Evolutionary conservation across 2,113 vertebrate genomes (phyloP).

Genomic region (Scopus umbretta): DNA sequence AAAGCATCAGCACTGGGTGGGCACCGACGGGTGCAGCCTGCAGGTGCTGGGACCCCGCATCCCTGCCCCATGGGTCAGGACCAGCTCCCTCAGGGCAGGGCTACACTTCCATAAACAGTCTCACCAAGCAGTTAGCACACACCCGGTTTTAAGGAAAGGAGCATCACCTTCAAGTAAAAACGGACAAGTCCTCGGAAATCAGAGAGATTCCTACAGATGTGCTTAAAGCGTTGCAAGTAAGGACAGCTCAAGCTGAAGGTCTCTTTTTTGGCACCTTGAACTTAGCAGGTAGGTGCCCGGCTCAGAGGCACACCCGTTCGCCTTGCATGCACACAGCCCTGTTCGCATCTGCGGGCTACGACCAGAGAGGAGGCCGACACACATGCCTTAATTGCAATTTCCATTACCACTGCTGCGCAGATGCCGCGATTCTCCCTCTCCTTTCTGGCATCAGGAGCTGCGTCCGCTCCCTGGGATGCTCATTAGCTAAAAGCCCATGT

Average conservation of each 20-base stretch:
- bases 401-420: not conserved
- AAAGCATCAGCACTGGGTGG: not conserved
- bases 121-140: not conserved
- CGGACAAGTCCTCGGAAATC: not conserved
- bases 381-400: not conserved
- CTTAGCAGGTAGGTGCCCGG: rapidly evolving
- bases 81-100: not conserved
- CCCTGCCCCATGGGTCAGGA: not conserved
- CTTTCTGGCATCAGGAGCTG: not conserved
- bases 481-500: not conserved
- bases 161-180: not conserved
- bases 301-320: not conserved
- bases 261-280: not conserved
- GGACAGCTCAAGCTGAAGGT: not conserved
- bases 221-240: rapidly evolving
- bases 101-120: rapidly evolving
- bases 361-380: not conserved
- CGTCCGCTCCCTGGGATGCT: not conserved
- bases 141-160: not conserved
- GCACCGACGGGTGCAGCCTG: rapidly evolving
- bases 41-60: not conserved
- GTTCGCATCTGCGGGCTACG: not conserved
- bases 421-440: not conserved
- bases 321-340: not conserved
- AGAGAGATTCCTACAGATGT: not conserved